Base-by-base conservation (phyloP, 2,113 vertebrate genomes). In the Takifugu flavidus region DNA sequence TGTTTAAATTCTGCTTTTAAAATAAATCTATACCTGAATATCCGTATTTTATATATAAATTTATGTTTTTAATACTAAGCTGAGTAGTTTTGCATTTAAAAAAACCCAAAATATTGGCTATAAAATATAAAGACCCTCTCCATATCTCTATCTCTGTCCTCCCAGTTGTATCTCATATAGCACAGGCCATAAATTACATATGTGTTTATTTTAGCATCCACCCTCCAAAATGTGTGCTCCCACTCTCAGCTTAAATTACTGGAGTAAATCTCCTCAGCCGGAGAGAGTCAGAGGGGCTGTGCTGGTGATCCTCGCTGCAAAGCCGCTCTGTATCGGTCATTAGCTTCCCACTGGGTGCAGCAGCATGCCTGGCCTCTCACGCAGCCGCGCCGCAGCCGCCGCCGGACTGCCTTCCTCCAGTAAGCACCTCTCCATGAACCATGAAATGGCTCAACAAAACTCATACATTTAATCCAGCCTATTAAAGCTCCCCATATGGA, bases 291-390 rank as follows among this genome's bases (percentile, higher is more conserved):
- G 25, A 34, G 59, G 70, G 70, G 70, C 60, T 27, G 39, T 56
- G 55, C 11, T 56, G 49, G 57, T 57, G 78, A 70, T 74, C 69
- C 65, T 63, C 46, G 39, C 56, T 63, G 71, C 61, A 6, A 52
- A 62, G 72, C 74, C 29, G 45, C 60, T 62, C 67, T 72, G 74
- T 72, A 56, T 65, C 46, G 67, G 80, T 77, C 80, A 84, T 87
- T 87, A 87, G 76, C 70, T 78, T 74, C 82, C 78, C 72, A 78
- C 76, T 55, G 74, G 76, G 76, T 73, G 65, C 76, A 79, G 70
- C 80, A 72, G 57, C 78, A 78, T 13, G 80, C 80, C 68, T 75
- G 76, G 69, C 67, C 74, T 82, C 78, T 65, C 73, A 77, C 73
- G 70, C 73, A 74, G 59, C 42, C 65, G 59, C 61, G 71, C 75